These are phyloP conservation scores for Siniperca chuatsi DNA, from an alignment of 2,113 vertebrate species.

Conservation along the genomic window DNA sequence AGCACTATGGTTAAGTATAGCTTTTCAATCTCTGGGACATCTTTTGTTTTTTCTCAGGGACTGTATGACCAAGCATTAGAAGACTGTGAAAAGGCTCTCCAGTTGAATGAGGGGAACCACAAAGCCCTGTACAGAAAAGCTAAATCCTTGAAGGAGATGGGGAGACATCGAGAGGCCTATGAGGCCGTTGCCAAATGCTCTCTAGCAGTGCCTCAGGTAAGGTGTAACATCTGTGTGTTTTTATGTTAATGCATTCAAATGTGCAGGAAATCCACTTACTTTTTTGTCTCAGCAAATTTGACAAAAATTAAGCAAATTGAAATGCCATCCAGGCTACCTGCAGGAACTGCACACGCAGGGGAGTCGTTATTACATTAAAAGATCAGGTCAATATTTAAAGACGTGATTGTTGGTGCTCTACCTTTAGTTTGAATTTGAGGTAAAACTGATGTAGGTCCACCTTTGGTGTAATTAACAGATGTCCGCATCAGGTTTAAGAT, in stretches of 20 bases:
- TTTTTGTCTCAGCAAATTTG: not conserved
- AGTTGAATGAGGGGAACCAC: constrained; percentile 90
- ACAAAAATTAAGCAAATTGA: constrained; percentile 15
- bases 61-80: constrained; percentile 90
- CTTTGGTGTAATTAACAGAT: not conserved
- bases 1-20: not conserved
- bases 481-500: not conserved
- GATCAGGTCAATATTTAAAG: not conserved
- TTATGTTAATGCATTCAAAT: not conserved
- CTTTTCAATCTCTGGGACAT: not conserved
- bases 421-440: not conserved
- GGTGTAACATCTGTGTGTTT: constrained; percentile 4
- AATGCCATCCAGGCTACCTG: not conserved
- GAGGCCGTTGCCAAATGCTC: constrained; percentile 96
- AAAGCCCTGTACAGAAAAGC: constrained; percentile 94
- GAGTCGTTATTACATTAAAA: not conserved
- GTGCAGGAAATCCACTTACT: not conserved
- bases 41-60: constrained; percentile 78
- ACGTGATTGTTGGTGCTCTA: not conserved
- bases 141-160: constrained; percentile 91
- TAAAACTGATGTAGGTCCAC: not conserved
- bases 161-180: constrained; percentile 92
- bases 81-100: constrained; percentile 92
- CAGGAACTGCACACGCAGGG: not conserved
- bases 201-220: constrained; percentile 93